Conservation (phyloP, 2,797 vertebrate genomes). For the Erethizon dorsatum region DNA sequence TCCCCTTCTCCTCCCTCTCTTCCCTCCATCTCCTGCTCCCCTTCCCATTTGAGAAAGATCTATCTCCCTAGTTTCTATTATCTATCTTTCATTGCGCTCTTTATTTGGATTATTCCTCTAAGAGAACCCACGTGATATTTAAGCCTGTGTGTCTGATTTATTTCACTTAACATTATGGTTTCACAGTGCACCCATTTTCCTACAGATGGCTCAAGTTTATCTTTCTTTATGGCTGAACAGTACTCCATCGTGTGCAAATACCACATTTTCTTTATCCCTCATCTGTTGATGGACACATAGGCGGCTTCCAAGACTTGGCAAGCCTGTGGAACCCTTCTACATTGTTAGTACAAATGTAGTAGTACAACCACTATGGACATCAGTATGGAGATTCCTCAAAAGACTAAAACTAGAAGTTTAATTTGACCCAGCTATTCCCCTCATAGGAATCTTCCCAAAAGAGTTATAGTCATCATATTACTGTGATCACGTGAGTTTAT, state of each 20-base stretch:
- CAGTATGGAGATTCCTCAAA: background rate
- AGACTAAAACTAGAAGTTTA: background rate
- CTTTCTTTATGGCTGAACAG: background rate
- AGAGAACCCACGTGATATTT: background rate
- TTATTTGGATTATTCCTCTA: background rate
- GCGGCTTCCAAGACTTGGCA: background rate
- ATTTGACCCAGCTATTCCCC: background rate
- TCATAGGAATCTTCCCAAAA: background rate
- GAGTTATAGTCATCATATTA: background rate
- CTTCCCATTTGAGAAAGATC: background rate
- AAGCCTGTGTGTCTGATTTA: background rate
- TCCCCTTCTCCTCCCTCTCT: background rate
- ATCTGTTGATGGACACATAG: background rate
- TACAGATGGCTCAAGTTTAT: background rate
- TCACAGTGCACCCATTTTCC: background rate
- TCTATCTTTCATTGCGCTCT: background rate
- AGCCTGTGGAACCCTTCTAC: background rate
- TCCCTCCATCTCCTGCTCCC: background rate
- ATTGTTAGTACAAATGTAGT: too few species aligned
- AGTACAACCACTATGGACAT: background rate
- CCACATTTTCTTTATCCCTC: background rate
- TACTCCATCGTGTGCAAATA: background rate
- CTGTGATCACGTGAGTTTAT: too few species aligned
- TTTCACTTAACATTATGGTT: background rate
- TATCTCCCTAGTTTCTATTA: background rate